Conservation (phyloP, 2,113 vertebrate species). For the Sterna hirundo region DNA sequence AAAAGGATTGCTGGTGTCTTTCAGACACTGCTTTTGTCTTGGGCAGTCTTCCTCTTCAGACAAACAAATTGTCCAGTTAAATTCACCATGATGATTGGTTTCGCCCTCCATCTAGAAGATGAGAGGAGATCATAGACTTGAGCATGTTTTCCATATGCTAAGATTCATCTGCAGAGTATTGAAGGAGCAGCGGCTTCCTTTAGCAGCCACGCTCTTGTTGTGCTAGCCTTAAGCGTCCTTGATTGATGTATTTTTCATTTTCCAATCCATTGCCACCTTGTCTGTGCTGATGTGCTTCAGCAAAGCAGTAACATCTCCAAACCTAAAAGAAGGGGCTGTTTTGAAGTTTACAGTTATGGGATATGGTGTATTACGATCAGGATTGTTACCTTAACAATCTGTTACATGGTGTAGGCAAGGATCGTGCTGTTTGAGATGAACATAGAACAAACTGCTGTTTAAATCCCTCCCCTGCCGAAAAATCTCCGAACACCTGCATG, state of each 20-base stretch:
- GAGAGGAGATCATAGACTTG: background rate
- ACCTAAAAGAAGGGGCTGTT: background rate
- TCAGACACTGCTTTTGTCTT: background rate
- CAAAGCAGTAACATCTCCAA: background rate
- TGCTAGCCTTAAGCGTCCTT: background rate
- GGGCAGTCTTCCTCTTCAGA: background rate
- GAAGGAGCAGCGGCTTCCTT: background rate
- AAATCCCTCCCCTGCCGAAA: background rate
- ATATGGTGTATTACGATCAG: background rate
- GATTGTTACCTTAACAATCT: background rate
- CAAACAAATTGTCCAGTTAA: background rate
- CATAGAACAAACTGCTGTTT: background rate
- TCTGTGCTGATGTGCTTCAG: background rate
- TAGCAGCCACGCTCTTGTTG: background rate
- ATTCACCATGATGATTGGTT: background rate
- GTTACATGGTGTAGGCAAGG: background rate
- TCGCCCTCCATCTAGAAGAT: background rate
- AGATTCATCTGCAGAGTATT: background rate
- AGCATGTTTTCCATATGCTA: background rate
- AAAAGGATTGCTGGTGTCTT: background rate
- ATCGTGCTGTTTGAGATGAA: background rate
- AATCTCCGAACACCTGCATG: background rate
- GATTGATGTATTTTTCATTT: background rate
- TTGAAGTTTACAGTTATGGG: background rate
- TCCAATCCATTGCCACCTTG: background rate